Percentiles rank a stretch among this genome's conserved stretches.
These are phyloP conservation scores for Chrysodeixis includens DNA, from an alignment of 2,888 invertebrate species.

Conservation along the genomic window DNA sequence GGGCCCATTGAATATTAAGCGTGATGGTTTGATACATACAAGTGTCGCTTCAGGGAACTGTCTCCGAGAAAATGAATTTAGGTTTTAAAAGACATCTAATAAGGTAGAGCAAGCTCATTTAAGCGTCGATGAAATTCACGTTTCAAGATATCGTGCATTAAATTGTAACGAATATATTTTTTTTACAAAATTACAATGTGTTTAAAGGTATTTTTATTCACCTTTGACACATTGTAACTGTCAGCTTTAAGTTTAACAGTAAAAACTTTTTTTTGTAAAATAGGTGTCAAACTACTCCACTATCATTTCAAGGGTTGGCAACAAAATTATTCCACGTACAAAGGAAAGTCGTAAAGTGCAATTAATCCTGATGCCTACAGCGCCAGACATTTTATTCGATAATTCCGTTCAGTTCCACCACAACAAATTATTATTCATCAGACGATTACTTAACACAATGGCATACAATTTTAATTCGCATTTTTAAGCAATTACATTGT, in stretches of 20 bases:
- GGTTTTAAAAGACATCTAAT: not conserved
- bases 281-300: not conserved
- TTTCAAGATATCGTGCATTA: too few relatives aligned
- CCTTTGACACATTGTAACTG: not conserved
- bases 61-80: not conserved
- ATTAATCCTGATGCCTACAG: not conserved
- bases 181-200: not conserved
- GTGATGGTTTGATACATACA: constrained; percentile 33
- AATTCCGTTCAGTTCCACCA: not conserved
- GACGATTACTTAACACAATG: not conserved
- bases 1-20: constrained; percentile 17
- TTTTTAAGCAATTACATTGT: not conserved
- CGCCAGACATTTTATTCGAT: not conserved
- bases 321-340: not conserved
- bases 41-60: constrained; percentile 14
- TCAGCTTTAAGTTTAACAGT: not conserved
- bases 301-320: not conserved
- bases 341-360: constrained; percentile 4
- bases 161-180: not conserved
- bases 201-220: not conserved
- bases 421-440: not conserved
- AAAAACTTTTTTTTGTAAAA: not conserved
- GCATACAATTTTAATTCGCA: not conserved
- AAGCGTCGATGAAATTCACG: not conserved
- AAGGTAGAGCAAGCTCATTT: not conserved